These are phyloP conservation scores for Scaptomyza montana DNA, from an alignment of 1,140 invertebrate species.

Conservation along the genomic window DNA sequence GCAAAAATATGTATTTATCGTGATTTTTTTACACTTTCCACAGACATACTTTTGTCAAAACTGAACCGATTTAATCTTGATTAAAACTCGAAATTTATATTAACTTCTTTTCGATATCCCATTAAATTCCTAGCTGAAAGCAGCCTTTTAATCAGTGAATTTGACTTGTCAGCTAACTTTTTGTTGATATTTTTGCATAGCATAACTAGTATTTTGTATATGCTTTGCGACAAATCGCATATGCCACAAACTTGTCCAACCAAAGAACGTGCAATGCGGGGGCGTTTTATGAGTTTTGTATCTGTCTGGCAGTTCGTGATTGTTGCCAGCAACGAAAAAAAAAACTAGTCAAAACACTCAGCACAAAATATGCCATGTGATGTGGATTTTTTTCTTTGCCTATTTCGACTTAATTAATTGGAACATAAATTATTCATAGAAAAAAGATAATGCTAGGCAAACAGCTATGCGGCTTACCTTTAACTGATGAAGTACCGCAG, in stretches of 20 bases:
- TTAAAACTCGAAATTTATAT: no score
- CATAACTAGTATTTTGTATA: conserved; percentile 19
- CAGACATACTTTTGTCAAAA: no score
- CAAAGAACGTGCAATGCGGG: conserved; percentile 60
- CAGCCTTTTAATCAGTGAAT: not conserved
- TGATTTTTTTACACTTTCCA: not conserved
- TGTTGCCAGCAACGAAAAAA: conserved; percentile 33
- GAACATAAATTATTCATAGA: conserved; percentile 52
- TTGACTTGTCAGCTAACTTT: conserved; percentile 6
- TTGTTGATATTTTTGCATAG: conserved; percentile 4
- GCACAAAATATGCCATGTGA: conserved; percentile 45
- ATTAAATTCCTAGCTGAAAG: no score
- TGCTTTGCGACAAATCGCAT: conserved; percentile 35
- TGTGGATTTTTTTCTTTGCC: conserved; percentile 54
- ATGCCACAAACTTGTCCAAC: conserved; percentile 27
- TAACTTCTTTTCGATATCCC: no score
- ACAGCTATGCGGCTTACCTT: not conserved
- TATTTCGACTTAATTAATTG: conserved; percentile 64
- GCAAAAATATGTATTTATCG: no score
- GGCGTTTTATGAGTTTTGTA: conserved; percentile 51
- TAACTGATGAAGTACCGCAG: not conserved
- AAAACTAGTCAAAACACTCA: conserved; percentile 34
- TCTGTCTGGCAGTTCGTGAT: conserved; percentile 67
- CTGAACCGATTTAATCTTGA: not conserved
- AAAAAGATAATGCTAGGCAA: conserved; percentile 32